Evolutionary conservation across 2,888 invertebrate genomes (phyloP).

Genomic region (Tipula vernalis): DNA sequence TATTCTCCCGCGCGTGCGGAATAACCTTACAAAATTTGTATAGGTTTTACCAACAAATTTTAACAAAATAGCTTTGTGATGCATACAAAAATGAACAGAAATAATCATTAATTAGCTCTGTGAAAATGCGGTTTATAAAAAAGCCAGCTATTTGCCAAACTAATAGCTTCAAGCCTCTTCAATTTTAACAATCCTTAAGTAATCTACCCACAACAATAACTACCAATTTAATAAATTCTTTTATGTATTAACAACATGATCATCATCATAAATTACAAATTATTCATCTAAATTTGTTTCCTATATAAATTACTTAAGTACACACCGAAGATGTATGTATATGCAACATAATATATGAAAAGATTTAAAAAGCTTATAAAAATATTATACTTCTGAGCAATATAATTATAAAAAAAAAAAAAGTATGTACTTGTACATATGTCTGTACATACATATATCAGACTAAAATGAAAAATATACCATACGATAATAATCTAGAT

Average conservation of each 20-base stretch:
- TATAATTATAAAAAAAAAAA: neutral
- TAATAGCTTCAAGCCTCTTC: neutral
- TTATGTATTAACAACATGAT: neutral
- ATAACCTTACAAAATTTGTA: too few species aligned
- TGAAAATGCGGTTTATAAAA: too few species aligned
- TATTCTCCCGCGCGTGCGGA: too few species aligned
- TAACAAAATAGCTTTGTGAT: too few species aligned
- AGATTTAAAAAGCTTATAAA: neutral
- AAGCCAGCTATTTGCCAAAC: too few species aligned
- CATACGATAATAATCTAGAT: neutral
- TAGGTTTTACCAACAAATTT: too few species aligned
- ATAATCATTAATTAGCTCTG: too few species aligned
- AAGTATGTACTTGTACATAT: neutral
- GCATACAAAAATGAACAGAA: too few species aligned
- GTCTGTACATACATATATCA: neutral
- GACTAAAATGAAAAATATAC: neutral
- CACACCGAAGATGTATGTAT: neutral
- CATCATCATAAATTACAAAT: neutral
- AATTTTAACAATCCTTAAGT: neutral
- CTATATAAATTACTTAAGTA: conserved; percentile 4
- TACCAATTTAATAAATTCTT: neutral
- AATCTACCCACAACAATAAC: neutral
- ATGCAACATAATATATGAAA: neutral
- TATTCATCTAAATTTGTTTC: neutral
- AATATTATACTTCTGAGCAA: neutral